Conservation (phyloP, 2,888 invertebrate species). For the Scotopteryx bipunctaria region DNA sequence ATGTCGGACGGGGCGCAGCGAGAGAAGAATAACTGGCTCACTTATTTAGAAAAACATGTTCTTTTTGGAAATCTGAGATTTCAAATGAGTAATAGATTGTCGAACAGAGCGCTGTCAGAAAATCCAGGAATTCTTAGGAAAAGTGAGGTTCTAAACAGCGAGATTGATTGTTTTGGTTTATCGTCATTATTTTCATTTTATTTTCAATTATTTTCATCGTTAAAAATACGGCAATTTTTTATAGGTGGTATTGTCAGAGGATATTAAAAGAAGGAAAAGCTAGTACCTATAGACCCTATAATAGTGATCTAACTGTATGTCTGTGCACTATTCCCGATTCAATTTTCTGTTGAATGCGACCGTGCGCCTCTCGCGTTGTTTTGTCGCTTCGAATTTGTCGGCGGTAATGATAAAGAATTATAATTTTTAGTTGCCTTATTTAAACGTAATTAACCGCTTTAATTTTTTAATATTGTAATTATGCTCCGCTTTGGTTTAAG, state of each 20-base stretch:
- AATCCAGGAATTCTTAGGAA: too few relatives aligned
- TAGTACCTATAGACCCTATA: too few relatives aligned
- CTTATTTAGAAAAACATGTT: too few relatives aligned
- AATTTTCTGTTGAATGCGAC: slow-evolving; percentile 56
- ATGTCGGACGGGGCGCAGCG: slow-evolving; percentile 49
- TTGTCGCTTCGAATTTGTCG: slow-evolving; percentile 31
- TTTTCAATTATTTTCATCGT: too few relatives aligned
- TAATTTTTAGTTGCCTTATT: slow-evolving; percentile 29
- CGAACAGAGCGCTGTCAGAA: too few relatives aligned
- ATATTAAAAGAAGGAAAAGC: too few relatives aligned
- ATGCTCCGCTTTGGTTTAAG: slow-evolving; percentile 20
- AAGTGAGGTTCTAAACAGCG: too few relatives aligned
- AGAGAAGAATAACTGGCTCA: slow-evolving; percentile 6
- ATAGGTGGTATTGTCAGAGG: too few relatives aligned
- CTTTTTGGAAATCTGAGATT: neutral
- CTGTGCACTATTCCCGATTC: slow-evolving; percentile 48
- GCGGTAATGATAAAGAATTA: slow-evolving; percentile 29
- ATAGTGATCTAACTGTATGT: neutral
- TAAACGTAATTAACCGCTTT: slow-evolving; percentile 24
- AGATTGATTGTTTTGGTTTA: too few relatives aligned
- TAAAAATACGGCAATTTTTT: too few relatives aligned
- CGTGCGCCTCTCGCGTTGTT: slow-evolving; percentile 35
- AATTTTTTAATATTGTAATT: slow-evolving; percentile 31
- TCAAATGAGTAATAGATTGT: too few relatives aligned
- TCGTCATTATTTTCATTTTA: too few relatives aligned